Conservation (phyloP, 2,888 invertebrate species). For the Melanophora roralis region DNA sequence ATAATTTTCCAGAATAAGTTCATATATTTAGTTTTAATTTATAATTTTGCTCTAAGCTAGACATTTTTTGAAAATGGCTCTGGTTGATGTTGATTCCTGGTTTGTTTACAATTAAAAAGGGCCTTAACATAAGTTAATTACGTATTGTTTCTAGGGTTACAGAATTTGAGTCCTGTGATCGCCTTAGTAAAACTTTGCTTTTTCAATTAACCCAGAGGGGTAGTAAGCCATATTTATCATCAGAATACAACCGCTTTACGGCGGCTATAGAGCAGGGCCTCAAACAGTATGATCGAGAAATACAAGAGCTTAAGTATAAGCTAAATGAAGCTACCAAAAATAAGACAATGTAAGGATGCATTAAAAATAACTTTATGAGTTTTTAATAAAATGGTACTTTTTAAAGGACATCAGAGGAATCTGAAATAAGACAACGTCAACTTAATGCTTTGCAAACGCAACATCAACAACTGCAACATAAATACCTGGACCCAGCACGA, state of each 20-base stretch:
- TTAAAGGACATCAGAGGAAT: slow-evolving; percentile 80
- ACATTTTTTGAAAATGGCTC: slow-evolving; percentile 70
- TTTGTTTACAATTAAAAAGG: slow-evolving; percentile 51
- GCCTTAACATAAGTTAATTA: neutral
- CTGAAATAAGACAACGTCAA: slow-evolving; percentile 80
- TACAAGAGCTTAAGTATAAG: slow-evolving; percentile 80
- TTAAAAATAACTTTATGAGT: neutral
- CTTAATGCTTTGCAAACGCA: slow-evolving; percentile 81
- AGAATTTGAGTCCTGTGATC: slow-evolving; percentile 83
- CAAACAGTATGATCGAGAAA: slow-evolving; percentile 81
- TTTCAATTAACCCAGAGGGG: slow-evolving; percentile 80
- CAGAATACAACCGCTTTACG: slow-evolving; percentile 80
- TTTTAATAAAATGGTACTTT: neutral
- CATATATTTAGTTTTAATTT: neutral
- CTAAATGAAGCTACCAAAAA: slow-evolving; percentile 77
- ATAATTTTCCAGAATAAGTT: neutral
- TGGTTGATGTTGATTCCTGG: slow-evolving; percentile 77
- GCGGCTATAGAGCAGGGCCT: slow-evolving; percentile 80
- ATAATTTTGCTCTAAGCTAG: neutral
- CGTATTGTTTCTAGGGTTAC: slow-evolving; percentile 78
- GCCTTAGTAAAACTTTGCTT: slow-evolving; percentile 81
- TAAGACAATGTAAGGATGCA: slow-evolving; percentile 55
- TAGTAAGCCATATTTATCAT: slow-evolving; percentile 78
- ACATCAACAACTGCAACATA: slow-evolving; percentile 79
- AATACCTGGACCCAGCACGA: slow-evolving; percentile 65